A percentile compares a stretch with the other conserved stretches of the same genome.
Conservation (phyloP, 2,888 invertebrate species). For the Capitulum mitella region DNA sequence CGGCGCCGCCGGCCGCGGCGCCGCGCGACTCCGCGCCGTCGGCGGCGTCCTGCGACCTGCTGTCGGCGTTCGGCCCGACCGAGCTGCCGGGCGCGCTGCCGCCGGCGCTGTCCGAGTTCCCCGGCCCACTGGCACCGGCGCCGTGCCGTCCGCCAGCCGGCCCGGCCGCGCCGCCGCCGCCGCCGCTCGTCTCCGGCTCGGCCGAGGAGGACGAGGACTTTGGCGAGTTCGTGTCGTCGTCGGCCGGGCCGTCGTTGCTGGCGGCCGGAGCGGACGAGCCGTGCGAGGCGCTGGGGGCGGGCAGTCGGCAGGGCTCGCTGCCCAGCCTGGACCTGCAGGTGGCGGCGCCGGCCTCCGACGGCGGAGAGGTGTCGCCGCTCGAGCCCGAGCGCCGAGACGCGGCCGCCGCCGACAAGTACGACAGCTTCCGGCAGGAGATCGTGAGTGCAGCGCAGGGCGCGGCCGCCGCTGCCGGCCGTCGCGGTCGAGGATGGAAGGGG, state of each 20-base stretch:
- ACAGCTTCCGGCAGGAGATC: conserved; percentile 1
- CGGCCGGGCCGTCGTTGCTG: neutral
- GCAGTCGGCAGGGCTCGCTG: neutral
- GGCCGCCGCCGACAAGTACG: conserved; percentile 9
- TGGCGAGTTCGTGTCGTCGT: neutral
- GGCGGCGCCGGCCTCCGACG: neutral
- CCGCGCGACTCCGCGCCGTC: neutral
- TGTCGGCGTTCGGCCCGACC: neutral
- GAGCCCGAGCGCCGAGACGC: neutral
- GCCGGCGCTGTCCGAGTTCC: no score
- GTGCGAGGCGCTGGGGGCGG: neutral
- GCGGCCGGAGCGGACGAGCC: neutral
- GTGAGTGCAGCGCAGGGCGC: neutral
- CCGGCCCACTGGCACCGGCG: no score
- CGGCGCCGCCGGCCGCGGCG: no score
- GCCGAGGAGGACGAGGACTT: neutral
- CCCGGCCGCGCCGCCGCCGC: neutral
- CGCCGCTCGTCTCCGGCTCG: no score
- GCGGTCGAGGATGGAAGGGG: no score
- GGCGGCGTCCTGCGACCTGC: neutral
- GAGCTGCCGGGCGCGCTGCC: neutral
- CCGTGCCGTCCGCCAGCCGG: neutral
- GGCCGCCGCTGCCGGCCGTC: no score
- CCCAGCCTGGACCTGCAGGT: conserved; percentile 18
- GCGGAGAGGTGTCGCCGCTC: conserved; percentile 5